Conservation (phyloP, 2,113 vertebrate species). For the Gyps fulvus region DNA sequence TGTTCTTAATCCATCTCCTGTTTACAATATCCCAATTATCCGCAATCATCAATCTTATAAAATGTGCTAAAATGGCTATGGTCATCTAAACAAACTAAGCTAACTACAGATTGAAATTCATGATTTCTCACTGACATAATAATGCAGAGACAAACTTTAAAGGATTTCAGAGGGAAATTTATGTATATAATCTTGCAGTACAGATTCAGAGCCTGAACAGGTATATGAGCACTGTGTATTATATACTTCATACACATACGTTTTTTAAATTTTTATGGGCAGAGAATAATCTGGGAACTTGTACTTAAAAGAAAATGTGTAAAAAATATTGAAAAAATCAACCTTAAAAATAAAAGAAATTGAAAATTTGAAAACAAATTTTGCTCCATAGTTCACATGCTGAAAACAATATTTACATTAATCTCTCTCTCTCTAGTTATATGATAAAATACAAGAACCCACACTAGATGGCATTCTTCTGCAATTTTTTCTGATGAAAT, state of each 20-base stretch:
- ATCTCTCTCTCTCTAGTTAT: neutral
- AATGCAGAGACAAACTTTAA: neutral
- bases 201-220: neutral
- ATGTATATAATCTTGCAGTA: neutral
- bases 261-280: neutral
- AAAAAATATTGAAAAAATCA: neutral
- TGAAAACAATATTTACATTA: neutral
- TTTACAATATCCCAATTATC: neutral
- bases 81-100: neutral
- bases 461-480: slow-evolving; percentile 46
- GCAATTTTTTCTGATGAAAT: neutral
- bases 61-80: neutral
- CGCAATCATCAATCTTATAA: neutral
- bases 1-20: neutral
- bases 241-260: accelerated
- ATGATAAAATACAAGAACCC: neutral
- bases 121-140: neutral
- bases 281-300: neutral
- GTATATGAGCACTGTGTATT: neutral
- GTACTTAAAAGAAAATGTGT: neutral
- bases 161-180: neutral
- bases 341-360: neutral
- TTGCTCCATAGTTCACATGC: neutral
- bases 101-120: neutral
- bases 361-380: neutral